Conservation (phyloP, 2,113 vertebrate genomes). For the Natator depressus region DNA sequence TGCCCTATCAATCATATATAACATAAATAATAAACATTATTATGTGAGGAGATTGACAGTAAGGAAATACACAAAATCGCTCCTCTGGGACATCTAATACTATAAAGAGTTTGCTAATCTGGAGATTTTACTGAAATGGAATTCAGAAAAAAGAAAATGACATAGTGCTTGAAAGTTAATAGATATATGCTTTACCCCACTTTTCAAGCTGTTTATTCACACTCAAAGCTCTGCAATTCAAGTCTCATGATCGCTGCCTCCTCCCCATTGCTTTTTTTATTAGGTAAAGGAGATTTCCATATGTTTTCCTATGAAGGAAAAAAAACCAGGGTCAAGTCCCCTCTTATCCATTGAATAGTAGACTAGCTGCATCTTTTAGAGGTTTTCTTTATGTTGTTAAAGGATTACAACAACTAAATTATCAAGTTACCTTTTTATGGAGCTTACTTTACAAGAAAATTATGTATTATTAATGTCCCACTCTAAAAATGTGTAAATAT, state of each 20-base stretch:
- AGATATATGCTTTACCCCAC: conserved; percentile 1
- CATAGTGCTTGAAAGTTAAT: conserved; percentile 34
- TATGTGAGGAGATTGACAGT: not conserved
- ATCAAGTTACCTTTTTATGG: not conserved
- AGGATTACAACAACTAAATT: not conserved
- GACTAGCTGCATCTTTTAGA: conserved; percentile 13
- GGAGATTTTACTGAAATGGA: conserved; percentile 12
- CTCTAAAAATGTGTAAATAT: not conserved
- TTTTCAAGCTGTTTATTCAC: conserved; percentile 36
- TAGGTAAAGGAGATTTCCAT: conserved; percentile 36
- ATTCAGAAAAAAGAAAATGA: not conserved
- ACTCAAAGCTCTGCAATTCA: conserved; percentile 25
- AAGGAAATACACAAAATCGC: not conserved
- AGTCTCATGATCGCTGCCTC: conserved; percentile 7
- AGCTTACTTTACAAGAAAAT: not conserved
- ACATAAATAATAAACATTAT: not conserved
- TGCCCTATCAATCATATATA: no score
- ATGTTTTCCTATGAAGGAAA: conserved; percentile 40
- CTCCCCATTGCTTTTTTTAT: conserved; percentile 57
- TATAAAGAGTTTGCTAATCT: not conserved
- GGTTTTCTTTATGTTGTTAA: not conserved
- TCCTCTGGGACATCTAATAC: not conserved
- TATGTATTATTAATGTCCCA: not conserved
- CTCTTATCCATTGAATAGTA: conserved; percentile 43
- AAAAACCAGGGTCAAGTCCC: not conserved